These are phyloP conservation scores for Muscidifurax raptorellus DNA, from an alignment of 1,140 invertebrate species.

Conservation along the genomic window DNA sequence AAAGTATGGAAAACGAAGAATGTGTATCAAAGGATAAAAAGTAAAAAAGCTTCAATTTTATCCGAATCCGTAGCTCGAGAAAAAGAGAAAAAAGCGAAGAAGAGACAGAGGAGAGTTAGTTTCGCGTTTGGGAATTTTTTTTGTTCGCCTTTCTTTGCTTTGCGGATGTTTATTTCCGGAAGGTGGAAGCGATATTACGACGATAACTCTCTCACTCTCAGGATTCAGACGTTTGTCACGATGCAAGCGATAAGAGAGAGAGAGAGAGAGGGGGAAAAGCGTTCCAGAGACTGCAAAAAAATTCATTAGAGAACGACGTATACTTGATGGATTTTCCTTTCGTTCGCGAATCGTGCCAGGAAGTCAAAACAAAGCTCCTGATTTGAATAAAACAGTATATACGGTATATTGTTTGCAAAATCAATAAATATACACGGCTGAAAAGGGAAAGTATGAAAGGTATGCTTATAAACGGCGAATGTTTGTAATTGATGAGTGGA, in stretches of 20 bases:
- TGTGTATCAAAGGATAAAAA: conserved; percentile 22
- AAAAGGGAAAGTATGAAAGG: too few relatives aligned
- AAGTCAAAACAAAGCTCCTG: conserved; percentile 15
- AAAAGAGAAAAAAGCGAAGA: neutral
- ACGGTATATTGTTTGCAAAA: conserved; percentile 18
- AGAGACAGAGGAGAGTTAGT: neutral
- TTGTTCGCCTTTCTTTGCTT: conserved; percentile 29
- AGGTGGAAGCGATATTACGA: conserved; percentile 40
- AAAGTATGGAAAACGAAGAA: conserved; percentile 12
- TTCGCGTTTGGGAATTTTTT: conserved; percentile 19
- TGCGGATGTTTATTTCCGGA: conserved; percentile 38
- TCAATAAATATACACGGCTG: neutral
- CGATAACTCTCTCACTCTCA: conserved; percentile 35
- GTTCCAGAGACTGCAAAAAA: conserved; percentile 9
- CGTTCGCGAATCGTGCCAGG: conserved; percentile 15
- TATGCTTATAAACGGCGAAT: too few relatives aligned
- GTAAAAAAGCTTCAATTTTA: conserved; percentile 35
- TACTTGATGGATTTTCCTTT: conserved; percentile 28
- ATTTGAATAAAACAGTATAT: neutral
- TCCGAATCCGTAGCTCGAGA: neutral
- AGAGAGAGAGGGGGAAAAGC: neutral
- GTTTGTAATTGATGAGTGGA: too few relatives aligned
- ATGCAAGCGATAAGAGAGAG: neutral
- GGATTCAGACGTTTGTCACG: neutral
- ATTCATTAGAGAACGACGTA: conserved; percentile 14